Base-by-base conservation (phyloP, 2,797 vertebrate genomes). In the Streptopelia turtur region DNA sequence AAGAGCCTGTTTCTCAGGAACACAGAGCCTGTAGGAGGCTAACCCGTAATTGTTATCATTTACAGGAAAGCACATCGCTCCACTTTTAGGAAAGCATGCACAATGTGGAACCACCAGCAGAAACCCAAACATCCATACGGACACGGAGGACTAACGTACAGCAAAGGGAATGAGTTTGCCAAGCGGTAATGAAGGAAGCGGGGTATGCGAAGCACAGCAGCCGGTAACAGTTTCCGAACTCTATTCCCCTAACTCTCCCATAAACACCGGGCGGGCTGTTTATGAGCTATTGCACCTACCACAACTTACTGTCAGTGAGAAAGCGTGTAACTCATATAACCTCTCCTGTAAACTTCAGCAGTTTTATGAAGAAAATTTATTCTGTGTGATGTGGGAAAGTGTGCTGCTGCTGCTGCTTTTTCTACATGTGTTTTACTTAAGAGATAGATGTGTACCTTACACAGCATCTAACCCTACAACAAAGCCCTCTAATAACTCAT, bases 171-270 rank as follows among this genome's bases (percentile, higher is more conserved):
- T 96, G 97, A 90, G 94, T 60, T 97, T 5, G 90, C 97, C 97
- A 98, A 98, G 97, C 97, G 95, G 94, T 96, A 97, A 98, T 98
- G 98, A 98, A 97, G 97, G 96, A 98, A 98, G 98, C 98, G 93
- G 95, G 93, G 96, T 84, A 97, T 82, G 97, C 95, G 50, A 98
- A 98, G 98, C 97, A 49, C 91, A 97, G 98, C 97, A 97, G 97
- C 96, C 59, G 41, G 63, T 80, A 88, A 87, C 92, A 87, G 39
- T 60, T 92, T 83, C 69, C 97, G 88, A 96, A 90, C 83, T 93
- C 60, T 91, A 59, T 86, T 97, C 87, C 96, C 94, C 91, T 96
- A 95, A 84, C 79, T 84, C 94, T 76, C 96, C 86, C 90, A 91
- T 75, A 20, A 97, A 61, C 61, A 53, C 89, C 84, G 90, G 94